Evolutionary conservation across 2,888 invertebrate genomes (phyloP).

Genomic region (Agrotis segetum): DNA sequence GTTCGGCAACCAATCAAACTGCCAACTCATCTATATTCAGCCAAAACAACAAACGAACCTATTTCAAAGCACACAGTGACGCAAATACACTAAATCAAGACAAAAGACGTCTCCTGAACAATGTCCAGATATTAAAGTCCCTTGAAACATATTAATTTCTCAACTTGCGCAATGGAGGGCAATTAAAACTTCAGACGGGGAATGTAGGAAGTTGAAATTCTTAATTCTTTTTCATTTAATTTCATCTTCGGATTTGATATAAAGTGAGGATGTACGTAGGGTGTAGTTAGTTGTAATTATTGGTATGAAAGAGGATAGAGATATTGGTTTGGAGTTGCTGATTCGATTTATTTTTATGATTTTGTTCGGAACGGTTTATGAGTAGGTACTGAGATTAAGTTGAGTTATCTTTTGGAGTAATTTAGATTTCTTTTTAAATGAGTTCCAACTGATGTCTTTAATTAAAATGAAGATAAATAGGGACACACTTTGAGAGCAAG

Average conservation of each 20-base stretch:
- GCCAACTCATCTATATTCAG: slow-evolving; percentile 22
- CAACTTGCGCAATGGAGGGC: slow-evolving; percentile 82
- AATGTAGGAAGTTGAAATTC: slow-evolving; percentile 80
- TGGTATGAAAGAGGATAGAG: slow-evolving; percentile 10
- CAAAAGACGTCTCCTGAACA: slow-evolving; percentile 68
- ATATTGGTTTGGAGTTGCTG: slow-evolving; percentile 15
- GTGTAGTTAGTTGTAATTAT: slow-evolving; percentile 31
- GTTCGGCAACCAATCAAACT: slow-evolving; percentile 27
- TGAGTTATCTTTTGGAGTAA: too few relatives aligned
- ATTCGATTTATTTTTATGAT: slow-evolving; percentile 15
- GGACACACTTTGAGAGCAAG: too few relatives aligned
- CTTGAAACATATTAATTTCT: slow-evolving; percentile 85
- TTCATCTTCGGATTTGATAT: slow-evolving; percentile 68
- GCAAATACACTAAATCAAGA: slow-evolving; percentile 63
- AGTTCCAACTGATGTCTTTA: too few relatives aligned
- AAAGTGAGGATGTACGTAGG: slow-evolving; percentile 38
- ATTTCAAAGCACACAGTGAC: slow-evolving; percentile 19
- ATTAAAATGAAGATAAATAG: too few relatives aligned
- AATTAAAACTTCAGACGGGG: slow-evolving; percentile 84
- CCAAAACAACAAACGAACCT: background rate
- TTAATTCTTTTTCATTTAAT: slow-evolving; percentile 80
- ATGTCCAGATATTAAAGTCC: slow-evolving; percentile 76
- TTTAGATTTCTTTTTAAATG: too few relatives aligned
- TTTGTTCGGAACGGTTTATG: background rate
- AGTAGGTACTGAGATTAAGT: too few relatives aligned